Conservation (phyloP, 2,113 vertebrate genomes). For the Chiloscyllium plagiosum region DNA sequence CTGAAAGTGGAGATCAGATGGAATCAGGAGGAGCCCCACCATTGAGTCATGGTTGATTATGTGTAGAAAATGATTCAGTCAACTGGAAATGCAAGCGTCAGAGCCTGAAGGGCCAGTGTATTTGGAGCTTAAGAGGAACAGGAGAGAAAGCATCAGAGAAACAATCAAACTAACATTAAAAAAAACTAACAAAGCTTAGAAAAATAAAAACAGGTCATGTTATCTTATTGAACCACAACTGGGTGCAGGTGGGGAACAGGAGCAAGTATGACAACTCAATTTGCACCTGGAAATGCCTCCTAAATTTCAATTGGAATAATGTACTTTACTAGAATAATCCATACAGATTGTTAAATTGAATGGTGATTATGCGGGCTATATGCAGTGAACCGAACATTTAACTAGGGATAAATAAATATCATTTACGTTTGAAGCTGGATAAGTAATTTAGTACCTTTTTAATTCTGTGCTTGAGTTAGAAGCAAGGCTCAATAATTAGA, state of each 20-base stretch:
- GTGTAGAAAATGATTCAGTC: too few species aligned
- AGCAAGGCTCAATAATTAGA: not conserved
- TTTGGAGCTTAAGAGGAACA: too few species aligned
- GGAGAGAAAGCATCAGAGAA: too few species aligned
- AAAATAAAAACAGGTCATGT: too few species aligned
- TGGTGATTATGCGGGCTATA: not conserved
- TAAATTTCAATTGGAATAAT: not conserved
- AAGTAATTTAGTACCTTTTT: not conserved
- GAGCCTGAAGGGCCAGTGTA: too few species aligned
- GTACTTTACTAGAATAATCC: not conserved
- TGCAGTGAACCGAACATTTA: not conserved
- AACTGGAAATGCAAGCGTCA: too few species aligned
- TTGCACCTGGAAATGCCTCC: not conserved
- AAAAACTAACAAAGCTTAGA: too few species aligned
- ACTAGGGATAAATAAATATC: not conserved
- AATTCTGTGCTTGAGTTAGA: not conserved
- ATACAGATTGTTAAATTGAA: not conserved
- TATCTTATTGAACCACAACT: too few species aligned
- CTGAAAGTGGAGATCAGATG: too few species aligned
- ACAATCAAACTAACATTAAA: too few species aligned
- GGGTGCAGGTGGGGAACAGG: not conserved
- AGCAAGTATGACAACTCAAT: not conserved
- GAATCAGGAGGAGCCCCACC: too few species aligned
- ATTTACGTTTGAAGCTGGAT: not conserved
- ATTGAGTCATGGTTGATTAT: too few species aligned